These are phyloP conservation scores for Lathronympha strigana DNA, from an alignment of 2,888 invertebrate genomes.

Conservation along the genomic window DNA sequence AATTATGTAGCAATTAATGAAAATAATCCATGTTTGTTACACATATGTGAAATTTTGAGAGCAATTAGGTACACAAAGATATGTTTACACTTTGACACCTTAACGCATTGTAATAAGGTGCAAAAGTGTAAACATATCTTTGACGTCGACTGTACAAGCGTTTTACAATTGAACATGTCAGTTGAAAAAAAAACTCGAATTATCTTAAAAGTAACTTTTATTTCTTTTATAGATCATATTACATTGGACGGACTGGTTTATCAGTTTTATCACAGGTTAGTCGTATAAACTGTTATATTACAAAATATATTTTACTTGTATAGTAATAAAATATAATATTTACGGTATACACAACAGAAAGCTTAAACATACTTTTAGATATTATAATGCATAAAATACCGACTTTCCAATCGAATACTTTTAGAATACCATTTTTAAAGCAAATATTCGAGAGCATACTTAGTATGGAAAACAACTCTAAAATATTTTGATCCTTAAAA, in stretches of 20 bases:
- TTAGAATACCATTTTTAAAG: background rate
- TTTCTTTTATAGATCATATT: constrained; percentile 40
- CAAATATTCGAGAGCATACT: background rate
- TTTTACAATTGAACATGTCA: too few species aligned
- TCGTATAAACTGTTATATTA: constrained; percentile 65
- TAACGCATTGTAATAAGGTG: too few species aligned
- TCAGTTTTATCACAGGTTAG: constrained; percentile 83
- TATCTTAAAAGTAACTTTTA: constrained; percentile 40
- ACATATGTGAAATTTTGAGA: too few species aligned
- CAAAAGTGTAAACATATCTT: too few species aligned
- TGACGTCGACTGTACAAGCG: too few species aligned
- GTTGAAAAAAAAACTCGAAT: background rate
- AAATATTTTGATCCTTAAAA: background rate
- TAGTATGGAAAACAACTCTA: background rate
- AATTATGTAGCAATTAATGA: too few species aligned
- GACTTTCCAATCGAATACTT: background rate
- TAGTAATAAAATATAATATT: constrained; percentile 4
- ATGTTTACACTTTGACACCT: too few species aligned
- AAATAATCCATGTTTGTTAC: too few species aligned
- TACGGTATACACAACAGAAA: constrained; percentile 10
- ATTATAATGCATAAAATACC: background rate
- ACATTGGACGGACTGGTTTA: constrained; percentile 77
- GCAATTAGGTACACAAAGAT: too few species aligned
- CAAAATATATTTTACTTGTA: constrained; percentile 20
- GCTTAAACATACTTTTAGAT: constrained; percentile 2